Percentiles rank a stretch among this genome's conserved stretches.
These are phyloP conservation scores for Calidris pugnax DNA, from an alignment of 2,113 vertebrate species.

Conservation along the genomic window DNA sequence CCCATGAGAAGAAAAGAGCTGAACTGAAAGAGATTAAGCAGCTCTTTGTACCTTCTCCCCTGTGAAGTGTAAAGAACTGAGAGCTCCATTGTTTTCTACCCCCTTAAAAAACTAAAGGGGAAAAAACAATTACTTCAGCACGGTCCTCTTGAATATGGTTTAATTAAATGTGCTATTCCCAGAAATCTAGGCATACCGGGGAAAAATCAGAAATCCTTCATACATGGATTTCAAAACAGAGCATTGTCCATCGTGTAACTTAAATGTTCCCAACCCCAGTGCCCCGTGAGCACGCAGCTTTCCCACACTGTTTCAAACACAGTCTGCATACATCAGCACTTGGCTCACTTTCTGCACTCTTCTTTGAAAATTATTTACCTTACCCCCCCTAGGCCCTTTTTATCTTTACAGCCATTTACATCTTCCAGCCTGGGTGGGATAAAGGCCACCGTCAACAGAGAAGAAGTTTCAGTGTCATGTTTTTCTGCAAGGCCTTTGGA, in stretches of 20 bases:
- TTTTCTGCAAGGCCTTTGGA: not conserved
- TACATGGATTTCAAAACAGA: not conserved
- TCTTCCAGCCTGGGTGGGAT: not conserved
- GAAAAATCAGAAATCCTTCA: not conserved
- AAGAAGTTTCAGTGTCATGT: not conserved
- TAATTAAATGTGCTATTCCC: not conserved
- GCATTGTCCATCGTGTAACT: not conserved
- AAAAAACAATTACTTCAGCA: not conserved
- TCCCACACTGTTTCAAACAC: not conserved
- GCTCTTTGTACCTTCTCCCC: conserved; percentile 22
- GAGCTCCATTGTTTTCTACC: conserved; percentile 28
- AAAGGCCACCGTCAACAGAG: not conserved
- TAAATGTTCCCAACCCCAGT: not conserved
- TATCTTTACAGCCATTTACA: not conserved
- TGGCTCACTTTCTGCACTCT: not conserved
- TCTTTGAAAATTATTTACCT: not conserved
- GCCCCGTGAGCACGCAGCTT: not conserved
- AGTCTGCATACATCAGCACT: not conserved
- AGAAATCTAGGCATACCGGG: not conserved
- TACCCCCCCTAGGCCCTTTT: not conserved
- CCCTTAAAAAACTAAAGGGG: not conserved
- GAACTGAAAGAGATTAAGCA: conserved; percentile 18
- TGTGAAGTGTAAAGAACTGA: conserved; percentile 18
- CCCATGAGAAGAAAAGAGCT: conserved; percentile 36
- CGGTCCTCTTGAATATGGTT: not conserved